These are phyloP conservation scores for Dasyurus viverrinus DNA, from an alignment of 2,113 vertebrate species.

Conservation along the genomic window DNA sequence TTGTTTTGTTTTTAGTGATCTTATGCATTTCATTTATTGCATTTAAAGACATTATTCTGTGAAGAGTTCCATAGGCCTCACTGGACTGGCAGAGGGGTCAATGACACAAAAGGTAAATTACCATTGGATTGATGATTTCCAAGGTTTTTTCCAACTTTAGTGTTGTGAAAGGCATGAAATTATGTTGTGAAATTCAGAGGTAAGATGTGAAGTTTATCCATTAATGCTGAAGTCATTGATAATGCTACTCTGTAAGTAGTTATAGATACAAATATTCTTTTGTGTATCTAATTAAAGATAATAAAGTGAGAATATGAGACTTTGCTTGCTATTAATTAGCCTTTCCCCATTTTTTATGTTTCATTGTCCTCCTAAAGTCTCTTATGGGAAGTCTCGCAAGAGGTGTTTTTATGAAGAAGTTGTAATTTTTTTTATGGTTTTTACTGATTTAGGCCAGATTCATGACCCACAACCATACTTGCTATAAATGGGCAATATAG, in stretches of 20 bases:
- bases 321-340: conserved; percentile 44
- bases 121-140: neutral
- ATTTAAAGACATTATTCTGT: neutral
- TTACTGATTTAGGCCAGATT: conserved; percentile 65
- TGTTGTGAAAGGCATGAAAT: conserved; percentile 28
- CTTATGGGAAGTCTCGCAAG: conserved; percentile 65
- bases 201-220: conserved; percentile 77
- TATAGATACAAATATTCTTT: neutral
- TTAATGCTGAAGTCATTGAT: conserved; percentile 64
- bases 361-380: conserved; percentile 56
- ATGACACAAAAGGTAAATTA: neutral
- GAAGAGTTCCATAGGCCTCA: neutral
- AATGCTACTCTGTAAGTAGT: conserved; percentile 67
- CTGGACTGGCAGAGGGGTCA: neutral
- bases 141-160: neutral
- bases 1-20: neutral
- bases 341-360: conserved; percentile 43
- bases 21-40: neutral
- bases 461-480: conserved; percentile 60
- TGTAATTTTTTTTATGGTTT: conserved; percentile 67
- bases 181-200: conserved; percentile 81
- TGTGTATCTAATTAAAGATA: conserved; percentile 28
- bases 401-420: conserved; percentile 57
- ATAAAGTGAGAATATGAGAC: conserved; percentile 43
- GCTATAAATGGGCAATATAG: conserved; percentile 53